phyloP scores from a whole-genome alignment of 2,888 invertebrate species.

The Seira musarum region DNA sequence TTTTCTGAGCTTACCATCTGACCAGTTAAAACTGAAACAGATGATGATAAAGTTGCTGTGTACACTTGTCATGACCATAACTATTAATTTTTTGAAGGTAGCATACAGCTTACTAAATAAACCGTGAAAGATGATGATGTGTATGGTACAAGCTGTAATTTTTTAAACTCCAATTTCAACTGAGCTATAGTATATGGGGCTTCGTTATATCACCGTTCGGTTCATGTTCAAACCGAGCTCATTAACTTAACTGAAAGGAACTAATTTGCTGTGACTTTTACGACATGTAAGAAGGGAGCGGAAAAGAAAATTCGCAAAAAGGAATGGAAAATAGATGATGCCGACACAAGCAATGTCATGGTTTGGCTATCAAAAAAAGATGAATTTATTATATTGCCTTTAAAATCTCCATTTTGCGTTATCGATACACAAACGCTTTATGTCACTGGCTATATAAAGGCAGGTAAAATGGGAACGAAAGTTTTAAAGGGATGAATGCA shows the following conservation, averaged over 20 bases:
- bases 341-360: not conserved
- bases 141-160: not conserved
- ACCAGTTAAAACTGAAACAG: not conserved
- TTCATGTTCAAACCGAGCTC: conserved; percentile 12
- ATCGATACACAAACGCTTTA: not conserved
- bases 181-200: too few species aligned
- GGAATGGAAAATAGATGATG: too few species aligned
- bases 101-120: not conserved
- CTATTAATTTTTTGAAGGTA: not conserved
- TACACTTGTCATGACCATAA: not conserved
- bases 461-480: too few species aligned
- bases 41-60: conserved; percentile 22
- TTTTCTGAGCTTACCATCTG: not conserved
- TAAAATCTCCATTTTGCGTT: not conserved
- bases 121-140: not conserved
- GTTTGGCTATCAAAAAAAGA: conserved; percentile 14
- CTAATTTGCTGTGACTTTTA: conserved; percentile 59
- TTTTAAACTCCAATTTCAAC: too few species aligned
- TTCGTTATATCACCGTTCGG: conserved; percentile 18
- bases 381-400: conserved; percentile 24
- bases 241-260: conserved; percentile 47
- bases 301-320: conserved; percentile 32
- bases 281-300: conserved; percentile 46
- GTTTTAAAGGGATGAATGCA: too few species aligned
- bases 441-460: not conserved